Evolutionary conservation across 2,797 vertebrate genomes (phyloP).

Genomic region (Enteromius argenteus): DNA sequence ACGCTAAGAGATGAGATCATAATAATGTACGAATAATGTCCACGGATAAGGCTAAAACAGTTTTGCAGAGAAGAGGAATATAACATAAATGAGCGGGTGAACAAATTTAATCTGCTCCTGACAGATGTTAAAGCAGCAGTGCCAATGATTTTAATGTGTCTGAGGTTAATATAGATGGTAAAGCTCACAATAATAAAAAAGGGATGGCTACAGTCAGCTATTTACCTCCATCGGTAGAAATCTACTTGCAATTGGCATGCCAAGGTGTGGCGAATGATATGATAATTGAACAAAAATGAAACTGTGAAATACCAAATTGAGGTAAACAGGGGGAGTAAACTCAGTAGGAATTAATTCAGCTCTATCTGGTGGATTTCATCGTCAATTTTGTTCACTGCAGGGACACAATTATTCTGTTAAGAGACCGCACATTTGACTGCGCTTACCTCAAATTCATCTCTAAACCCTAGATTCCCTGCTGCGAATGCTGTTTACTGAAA

Average conservation of each 20-base stretch:
- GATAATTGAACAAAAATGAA: constrained; percentile 60
- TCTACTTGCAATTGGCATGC: constrained; percentile 34
- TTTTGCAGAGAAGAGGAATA: constrained; percentile 9
- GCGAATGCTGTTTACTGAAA: constrained; percentile 49
- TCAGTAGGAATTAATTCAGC: constrained; percentile 58
- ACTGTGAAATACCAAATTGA: constrained; percentile 60
- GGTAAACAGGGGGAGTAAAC: constrained; percentile 60
- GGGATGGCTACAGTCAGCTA: constrained; percentile 8
- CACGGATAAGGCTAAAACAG: constrained; percentile 5
- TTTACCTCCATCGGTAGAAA: constrained; percentile 42
- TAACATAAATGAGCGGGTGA: background rate
- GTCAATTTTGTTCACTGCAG: constrained; percentile 56
- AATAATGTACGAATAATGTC: constrained; percentile 25
- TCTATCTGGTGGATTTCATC: constrained; percentile 61
- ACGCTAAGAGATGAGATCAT: constrained; percentile 29
- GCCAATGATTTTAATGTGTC: constrained; percentile 33
- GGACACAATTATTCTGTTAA: constrained; percentile 60
- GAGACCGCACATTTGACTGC: constrained; percentile 53
- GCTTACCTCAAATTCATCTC: constrained; percentile 54
- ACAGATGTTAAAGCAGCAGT: constrained; percentile 24
- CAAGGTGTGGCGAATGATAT: constrained; percentile 58
- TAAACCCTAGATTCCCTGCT: constrained; percentile 41
- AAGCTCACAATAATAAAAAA: constrained; percentile 21
- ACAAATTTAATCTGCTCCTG: constrained; percentile 33
- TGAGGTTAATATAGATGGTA: constrained; percentile 12